Evolutionary conservation across 1,140 invertebrate species (phyloP).

Genomic region (Drosophila truncata): DNA sequence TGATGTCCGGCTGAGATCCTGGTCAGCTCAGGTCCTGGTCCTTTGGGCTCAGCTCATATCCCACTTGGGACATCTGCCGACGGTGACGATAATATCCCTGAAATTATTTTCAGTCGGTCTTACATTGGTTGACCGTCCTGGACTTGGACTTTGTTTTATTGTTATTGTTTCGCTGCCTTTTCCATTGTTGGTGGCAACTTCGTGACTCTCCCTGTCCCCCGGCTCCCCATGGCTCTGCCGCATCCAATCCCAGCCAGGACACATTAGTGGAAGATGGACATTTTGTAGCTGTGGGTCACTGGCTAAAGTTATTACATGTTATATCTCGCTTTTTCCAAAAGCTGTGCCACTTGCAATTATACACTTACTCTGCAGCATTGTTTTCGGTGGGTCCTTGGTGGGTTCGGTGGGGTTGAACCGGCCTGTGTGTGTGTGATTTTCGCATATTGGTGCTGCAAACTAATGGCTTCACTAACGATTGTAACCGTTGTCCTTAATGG

Average conservation of each 20-base stretch:
- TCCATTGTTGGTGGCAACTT: conserved; percentile 54
- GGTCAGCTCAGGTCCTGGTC: conserved; percentile 12
- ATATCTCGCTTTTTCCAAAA: conserved; percentile 73
- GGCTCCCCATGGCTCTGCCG: neutral
- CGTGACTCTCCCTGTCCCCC: conserved; percentile 36
- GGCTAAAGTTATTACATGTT: conserved; percentile 75
- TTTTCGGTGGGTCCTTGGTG: conserved; percentile 22
- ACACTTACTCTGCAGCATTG: conserved; percentile 55
- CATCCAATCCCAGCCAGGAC: conserved; percentile 53
- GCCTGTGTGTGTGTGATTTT: conserved; percentile 62
- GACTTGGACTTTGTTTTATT: conserved; percentile 78
- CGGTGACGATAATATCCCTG: conserved; percentile 74
- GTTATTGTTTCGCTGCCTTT: conserved; percentile 70
- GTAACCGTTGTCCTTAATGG: conserved; percentile 83
- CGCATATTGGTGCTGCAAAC: conserved; percentile 77
- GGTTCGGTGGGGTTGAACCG: conserved; percentile 23
- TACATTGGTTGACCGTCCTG: conserved; percentile 48
- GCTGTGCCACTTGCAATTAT: conserved; percentile 78
- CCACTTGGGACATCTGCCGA: conserved; percentile 75
- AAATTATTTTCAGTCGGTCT: conserved; percentile 80
- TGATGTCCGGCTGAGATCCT: conserved; percentile 57
- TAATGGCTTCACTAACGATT: conserved; percentile 84
- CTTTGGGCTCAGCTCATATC: conserved; percentile 59
- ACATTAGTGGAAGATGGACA: conserved; percentile 80
- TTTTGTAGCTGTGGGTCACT: conserved; percentile 43